Percentiles rank a stretch among this genome's conserved stretches.
Evolutionary conservation across 2,113 vertebrate species (phyloP).

Genomic region (Meleagris gallopavo): DNA sequence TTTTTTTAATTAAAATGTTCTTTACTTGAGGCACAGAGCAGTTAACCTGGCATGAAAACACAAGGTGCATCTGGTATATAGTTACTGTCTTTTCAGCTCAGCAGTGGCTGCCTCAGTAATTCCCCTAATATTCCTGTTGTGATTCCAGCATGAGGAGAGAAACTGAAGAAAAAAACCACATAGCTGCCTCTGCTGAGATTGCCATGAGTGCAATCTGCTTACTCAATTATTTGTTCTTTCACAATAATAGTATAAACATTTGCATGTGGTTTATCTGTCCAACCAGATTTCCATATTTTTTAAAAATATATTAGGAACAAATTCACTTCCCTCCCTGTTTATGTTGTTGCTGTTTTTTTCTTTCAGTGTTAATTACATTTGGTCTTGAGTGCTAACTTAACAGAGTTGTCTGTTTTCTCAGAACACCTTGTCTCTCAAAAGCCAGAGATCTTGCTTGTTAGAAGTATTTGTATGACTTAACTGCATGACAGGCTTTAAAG

Average conservation of each 20-base stretch:
- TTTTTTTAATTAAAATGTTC: neutral
- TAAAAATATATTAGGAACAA: neutral
- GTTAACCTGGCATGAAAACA: neutral
- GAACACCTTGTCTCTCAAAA: constrained; percentile 30
- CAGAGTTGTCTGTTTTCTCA: constrained; percentile 31
- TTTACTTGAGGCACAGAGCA: neutral
- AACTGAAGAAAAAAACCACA: neutral
- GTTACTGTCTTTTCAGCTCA: neutral
- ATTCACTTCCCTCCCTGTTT: neutral
- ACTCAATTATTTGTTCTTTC: neutral
- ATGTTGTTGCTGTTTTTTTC: neutral
- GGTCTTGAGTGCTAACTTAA: neutral
- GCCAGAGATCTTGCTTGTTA: constrained; percentile 8
- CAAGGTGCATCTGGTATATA: neutral
- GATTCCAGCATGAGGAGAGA: neutral
- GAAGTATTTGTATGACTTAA: constrained; percentile 53
- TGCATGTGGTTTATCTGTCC: neutral
- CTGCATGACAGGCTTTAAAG: constrained; percentile 45
- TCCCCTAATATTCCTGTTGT: neutral
- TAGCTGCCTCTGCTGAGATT: neutral
- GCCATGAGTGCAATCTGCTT: neutral
- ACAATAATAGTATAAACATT: neutral
- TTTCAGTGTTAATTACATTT: neutral
- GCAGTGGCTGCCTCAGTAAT: neutral
- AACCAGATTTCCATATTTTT: neutral